These are phyloP conservation scores for Blomia tropicalis DNA, from an alignment of 2,888 invertebrate species.

Conservation along the genomic window DNA sequence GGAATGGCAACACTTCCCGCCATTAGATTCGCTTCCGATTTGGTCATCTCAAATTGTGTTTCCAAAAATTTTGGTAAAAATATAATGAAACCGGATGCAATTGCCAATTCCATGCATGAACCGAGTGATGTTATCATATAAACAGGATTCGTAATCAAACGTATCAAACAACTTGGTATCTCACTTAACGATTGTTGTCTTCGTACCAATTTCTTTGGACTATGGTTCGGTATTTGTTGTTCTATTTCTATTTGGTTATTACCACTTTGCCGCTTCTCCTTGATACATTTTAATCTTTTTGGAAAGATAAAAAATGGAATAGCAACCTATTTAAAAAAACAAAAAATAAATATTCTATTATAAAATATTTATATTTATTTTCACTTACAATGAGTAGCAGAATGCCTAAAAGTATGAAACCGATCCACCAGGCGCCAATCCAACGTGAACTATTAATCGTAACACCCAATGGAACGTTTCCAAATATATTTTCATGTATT, in stretches of 20 bases:
- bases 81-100: conserved; percentile 84
- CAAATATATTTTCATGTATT: conserved; percentile 78
- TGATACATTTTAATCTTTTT: conserved; percentile 43
- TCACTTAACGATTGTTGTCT: conserved; percentile 82
- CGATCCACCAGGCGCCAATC: conserved; percentile 92
- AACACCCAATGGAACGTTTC: conserved; percentile 38
- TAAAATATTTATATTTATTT: not conserved
- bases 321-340: conserved; percentile 38
- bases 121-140: conserved; percentile 82
- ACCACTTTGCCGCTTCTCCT: no score
- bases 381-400: conserved; percentile 53
- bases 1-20: conserved; percentile 84
- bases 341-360: no score
- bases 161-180: conserved; percentile 77
- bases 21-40: conserved; percentile 81
- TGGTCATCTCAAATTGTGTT: conserved; percentile 81
- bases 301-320: conserved; percentile 86
- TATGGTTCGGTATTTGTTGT: not conserved
- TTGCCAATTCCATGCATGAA: conserved; percentile 86
- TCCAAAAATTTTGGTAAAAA: conserved; percentile 88
- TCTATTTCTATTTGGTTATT: conserved; percentile 29
- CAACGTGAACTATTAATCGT: conserved; percentile 62
- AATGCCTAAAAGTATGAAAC: conserved; percentile 75
- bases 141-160: conserved; percentile 72
- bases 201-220: conserved; percentile 60